Evolutionary conservation across 1,140 invertebrate species (phyloP).

Genomic region (Maniola jurtina): DNA sequence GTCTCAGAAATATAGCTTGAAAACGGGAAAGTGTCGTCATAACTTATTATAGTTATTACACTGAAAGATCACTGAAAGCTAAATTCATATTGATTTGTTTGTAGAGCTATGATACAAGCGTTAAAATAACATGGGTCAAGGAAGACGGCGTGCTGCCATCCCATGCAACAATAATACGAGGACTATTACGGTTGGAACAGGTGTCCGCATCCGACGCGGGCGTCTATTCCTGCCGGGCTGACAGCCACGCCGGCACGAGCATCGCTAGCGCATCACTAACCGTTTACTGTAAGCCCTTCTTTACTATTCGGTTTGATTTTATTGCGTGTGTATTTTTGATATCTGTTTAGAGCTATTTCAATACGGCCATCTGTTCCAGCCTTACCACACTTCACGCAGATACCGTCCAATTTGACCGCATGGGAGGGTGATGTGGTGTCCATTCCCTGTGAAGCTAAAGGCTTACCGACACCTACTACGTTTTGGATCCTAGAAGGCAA

Average conservation of each 20-base stretch:
- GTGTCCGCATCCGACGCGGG: constrained; percentile 73
- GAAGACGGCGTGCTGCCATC: constrained; percentile 79
- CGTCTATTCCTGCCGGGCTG: constrained; percentile 74
- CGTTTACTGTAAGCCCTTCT: constrained; percentile 70
- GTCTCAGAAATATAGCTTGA: too few relatives aligned
- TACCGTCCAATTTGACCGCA: constrained; percentile 91
- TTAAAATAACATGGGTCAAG: constrained; percentile 74
- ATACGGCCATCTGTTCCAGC: constrained; percentile 82
- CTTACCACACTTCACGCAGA: constrained; percentile 93
- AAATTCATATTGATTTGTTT: constrained; percentile 30
- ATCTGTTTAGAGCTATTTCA: constrained; percentile 64
- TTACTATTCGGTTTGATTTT: constrained; percentile 50
- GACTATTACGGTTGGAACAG: constrained; percentile 68
- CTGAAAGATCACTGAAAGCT: background rate
- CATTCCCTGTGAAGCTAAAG: constrained; percentile 93
- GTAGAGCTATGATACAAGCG: constrained; percentile 67
- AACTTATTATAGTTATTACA: too few relatives aligned
- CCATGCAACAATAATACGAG: constrained; percentile 86
- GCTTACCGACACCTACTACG: constrained; percentile 92
- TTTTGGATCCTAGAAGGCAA: constrained; percentile 91
- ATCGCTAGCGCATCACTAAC: constrained; percentile 72
- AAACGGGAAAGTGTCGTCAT: too few relatives aligned
- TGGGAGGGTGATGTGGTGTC: constrained; percentile 89
- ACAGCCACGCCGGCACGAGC: constrained; percentile 73
- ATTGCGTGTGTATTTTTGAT: constrained; percentile 62